Conservation (phyloP, 1,140 invertebrate genomes). For the Druon quercuslanigerum region DNA sequence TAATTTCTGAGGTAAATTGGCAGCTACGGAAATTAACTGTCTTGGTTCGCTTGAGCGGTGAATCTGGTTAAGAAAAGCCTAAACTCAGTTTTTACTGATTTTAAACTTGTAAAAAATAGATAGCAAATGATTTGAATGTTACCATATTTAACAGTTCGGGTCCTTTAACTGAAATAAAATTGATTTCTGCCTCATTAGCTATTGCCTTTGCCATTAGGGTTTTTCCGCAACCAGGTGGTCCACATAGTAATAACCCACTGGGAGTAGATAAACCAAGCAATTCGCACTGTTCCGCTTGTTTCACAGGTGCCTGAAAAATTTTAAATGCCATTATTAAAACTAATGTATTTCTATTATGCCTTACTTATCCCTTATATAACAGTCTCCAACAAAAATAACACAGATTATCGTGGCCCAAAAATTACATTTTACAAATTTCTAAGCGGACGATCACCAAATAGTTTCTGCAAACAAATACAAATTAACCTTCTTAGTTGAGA, state of each 20-base stretch:
- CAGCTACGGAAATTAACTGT: too few species aligned
- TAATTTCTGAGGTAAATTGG: too few species aligned
- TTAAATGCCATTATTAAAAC: not conserved
- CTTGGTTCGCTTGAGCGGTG: too few species aligned
- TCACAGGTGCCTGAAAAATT: slow-evolving; percentile 86
- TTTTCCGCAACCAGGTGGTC: slow-evolving; percentile 96
- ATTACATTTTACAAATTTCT: too few species aligned
- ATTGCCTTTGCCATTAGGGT: slow-evolving; percentile 95
- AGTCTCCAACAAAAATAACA: too few species aligned
- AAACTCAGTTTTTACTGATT: not conserved
- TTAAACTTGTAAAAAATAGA: not conserved
- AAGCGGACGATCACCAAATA: too few species aligned
- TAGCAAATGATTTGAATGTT: slow-evolving; percentile 37
- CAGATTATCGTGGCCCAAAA: too few species aligned
- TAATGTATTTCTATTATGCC: slow-evolving; percentile 24
- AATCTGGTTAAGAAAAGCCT: not conserved
- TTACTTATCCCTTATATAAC: too few species aligned
- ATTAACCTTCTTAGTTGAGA: too few species aligned
- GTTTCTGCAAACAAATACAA: too few species aligned
- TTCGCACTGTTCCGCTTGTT: slow-evolving; percentile 87
- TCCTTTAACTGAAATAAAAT: slow-evolving; percentile 98
- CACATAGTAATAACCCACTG: slow-evolving; percentile 93
- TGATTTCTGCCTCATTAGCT: slow-evolving; percentile 96
- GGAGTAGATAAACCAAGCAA: slow-evolving; percentile 86
- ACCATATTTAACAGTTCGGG: slow-evolving; percentile 97